Base-by-base conservation (phyloP, 2,888 invertebrate species). In the Chrysopilus asiliformis region DNA sequence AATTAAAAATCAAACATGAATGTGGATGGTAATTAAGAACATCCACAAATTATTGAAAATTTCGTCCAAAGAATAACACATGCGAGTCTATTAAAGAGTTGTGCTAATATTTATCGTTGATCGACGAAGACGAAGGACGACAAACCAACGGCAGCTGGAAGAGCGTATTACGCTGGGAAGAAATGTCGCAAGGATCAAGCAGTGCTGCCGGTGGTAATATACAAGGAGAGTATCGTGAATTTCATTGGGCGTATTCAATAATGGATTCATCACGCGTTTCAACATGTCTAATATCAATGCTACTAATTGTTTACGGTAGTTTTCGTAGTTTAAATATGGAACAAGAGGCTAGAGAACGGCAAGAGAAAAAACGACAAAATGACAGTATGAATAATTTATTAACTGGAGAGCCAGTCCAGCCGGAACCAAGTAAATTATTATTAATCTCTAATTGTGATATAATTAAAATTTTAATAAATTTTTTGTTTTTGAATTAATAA, bases 261-360 rank as follows among this genome's bases (percentile, higher is more conserved):
- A 89, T 95, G 83, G 95, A 95, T 69, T 93, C 94, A 36, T 94
- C 93, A 48, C 76, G 94, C 55, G 86, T 95, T 43, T 94, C 93
- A 36, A 95, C 94, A 50, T 95, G 94, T 67, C 73, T 94, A 50
- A 94, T 95, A 65, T 94, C 94, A 49, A 94, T 95, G 74, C 74
- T 94, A 52, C 75, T 95, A 48, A 95, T 95, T 54, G 93, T 95
- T 24, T 95, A 95, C 63, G 95, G 94, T 53, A 93, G 93, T 61
- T 95, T 94, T 68, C 83, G 93, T 50, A 93, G 93, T 45, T 68
- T 94, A 45, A 94, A 94, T 66, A 86, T 94, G 79, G 94, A 94
- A 64, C 83, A 91, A 49, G 91, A 93, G 61, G 90, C 90, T 31
- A 74, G 86, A 44, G 85, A 86, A 61, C 72, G 81, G 47, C 79